A percentile compares a stretch with the other conserved stretches of the same genome.
Conservation (phyloP, 2,888 invertebrate genomes). For the Acronicta alni region DNA sequence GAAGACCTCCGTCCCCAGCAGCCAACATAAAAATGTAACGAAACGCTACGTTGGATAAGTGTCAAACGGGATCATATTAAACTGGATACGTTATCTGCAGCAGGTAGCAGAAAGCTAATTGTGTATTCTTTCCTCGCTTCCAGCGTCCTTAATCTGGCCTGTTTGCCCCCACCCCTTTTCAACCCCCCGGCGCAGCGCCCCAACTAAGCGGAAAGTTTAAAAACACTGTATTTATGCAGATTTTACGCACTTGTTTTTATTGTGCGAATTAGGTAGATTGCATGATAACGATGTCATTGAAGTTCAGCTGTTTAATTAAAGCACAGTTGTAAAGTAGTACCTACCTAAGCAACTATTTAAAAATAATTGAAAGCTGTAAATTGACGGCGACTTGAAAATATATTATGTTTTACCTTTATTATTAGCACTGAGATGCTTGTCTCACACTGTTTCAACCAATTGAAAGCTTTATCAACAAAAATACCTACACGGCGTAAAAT, state of each 20-base stretch:
- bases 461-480: constrained; percentile 28
- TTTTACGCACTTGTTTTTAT: constrained; percentile 74
- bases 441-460: constrained; percentile 33
- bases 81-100: constrained; percentile 84
- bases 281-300: constrained; percentile 64
- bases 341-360: constrained; percentile 12
- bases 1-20: constrained; percentile 62
- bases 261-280: constrained; percentile 70
- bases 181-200: constrained; percentile 71
- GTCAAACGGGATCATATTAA: constrained; percentile 67
- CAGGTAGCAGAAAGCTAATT: constrained; percentile 88
- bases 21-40: constrained; percentile 58
- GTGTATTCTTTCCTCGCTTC: constrained; percentile 89
- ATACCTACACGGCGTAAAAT: constrained; percentile 32
- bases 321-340: constrained; percentile 9
- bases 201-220: constrained; percentile 87
- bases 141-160: constrained; percentile 87
- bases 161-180: constrained; percentile 70
- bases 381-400: constrained; percentile 3
- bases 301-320: constrained; percentile 63
- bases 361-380: not conserved
- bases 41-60: constrained; percentile 55
- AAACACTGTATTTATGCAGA: constrained; percentile 80
- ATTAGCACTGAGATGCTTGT: constrained; percentile 3
- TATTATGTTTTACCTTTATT: constrained; percentile 17